phyloP scores from a whole-genome alignment of 2,113 vertebrate genomes.

The Rhagologus leucostigma region DNA sequence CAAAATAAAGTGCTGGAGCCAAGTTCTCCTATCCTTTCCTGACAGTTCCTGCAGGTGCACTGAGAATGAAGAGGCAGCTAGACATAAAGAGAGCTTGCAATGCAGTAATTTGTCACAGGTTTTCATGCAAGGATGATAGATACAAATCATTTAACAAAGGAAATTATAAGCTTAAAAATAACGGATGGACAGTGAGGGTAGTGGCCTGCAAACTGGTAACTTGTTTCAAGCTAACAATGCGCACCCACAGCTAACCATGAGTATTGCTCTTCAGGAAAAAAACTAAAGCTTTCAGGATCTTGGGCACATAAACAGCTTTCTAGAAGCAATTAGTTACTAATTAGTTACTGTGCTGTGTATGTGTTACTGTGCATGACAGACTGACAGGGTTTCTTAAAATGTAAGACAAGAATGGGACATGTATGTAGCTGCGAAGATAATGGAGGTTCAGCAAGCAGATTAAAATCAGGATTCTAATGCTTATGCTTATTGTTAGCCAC shows the following conservation, averaged over 20 bases:
- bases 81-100: neutral
- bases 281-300: neutral
- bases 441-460: neutral
- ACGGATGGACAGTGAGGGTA: neutral
- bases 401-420: neutral
- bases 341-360: neutral
- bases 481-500: neutral
- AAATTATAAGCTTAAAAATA: neutral
- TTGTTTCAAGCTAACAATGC: neutral
- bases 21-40: neutral
- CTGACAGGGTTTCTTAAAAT: neutral
- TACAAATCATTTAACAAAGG: neutral
- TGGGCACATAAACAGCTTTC: neutral
- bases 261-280: neutral
- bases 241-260: neutral
- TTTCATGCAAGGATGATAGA: neutral
- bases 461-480: neutral
- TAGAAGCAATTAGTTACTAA: neutral
- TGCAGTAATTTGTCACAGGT: neutral
- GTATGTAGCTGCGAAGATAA: neutral
- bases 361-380: too few species aligned
- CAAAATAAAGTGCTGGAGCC: neutral
- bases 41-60: neutral
- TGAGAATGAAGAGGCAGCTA: neutral
- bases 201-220: neutral